Conservation (phyloP, 2,888 invertebrate species). For the Omphaloscelis lunosa region DNA sequence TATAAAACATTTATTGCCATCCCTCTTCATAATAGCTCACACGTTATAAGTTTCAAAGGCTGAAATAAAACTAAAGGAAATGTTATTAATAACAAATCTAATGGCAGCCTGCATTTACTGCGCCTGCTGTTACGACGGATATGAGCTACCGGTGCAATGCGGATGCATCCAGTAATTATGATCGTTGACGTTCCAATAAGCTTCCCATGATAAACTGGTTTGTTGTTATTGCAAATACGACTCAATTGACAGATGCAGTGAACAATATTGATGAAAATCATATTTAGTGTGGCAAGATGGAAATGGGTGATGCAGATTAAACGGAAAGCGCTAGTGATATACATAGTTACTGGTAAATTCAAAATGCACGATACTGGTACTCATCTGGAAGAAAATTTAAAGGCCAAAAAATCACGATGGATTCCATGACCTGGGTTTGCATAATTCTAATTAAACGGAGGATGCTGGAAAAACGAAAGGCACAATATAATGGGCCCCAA, state of each 20-base stretch:
- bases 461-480: background rate
- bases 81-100: conserved; percentile 62
- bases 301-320: conserved; percentile 28
- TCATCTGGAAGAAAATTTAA: background rate
- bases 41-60: conserved; percentile 44
- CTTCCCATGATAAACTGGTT: conserved; percentile 45
- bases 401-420: background rate
- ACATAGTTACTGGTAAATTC: conserved; percentile 1
- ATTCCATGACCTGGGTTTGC: background rate
- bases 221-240: conserved; percentile 36
- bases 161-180: conserved; percentile 64
- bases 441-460: background rate
- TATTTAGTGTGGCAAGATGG: conserved; percentile 42
- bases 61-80: conserved; percentile 60
- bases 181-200: conserved; percentile 62
- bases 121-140: conserved; percentile 47
- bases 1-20: background rate
- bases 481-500: background rate
- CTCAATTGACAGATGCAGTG: conserved; percentile 20
- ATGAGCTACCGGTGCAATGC: conserved; percentile 60
- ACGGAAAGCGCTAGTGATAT: background rate
- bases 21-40: conserved; percentile 5
- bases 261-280: conserved; percentile 54
- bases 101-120: no score
- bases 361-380: conserved; percentile 1